These are phyloP conservation scores for Aleiodes leptofemur DNA, from an alignment of 2,888 invertebrate genomes.

Conservation along the genomic window DNA sequence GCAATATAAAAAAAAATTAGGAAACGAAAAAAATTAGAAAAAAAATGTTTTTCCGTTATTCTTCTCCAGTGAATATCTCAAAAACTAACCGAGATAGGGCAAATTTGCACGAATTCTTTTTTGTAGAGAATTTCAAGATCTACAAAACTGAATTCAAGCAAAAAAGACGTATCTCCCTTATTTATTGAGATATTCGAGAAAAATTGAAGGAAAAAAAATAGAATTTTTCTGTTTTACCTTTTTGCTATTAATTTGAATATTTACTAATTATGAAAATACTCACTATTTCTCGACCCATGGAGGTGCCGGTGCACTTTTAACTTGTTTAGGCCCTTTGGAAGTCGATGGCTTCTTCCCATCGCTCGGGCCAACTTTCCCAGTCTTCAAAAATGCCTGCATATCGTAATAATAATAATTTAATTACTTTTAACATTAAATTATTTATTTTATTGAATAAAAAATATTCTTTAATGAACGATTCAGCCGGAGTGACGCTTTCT, in stretches of 20 bases:
- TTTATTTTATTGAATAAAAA: background rate
- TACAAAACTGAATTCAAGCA: no score
- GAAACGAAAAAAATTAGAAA: background rate
- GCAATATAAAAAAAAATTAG: no score
- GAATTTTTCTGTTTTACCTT: slow-evolving; percentile 24
- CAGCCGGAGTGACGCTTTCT: background rate
- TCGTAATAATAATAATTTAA: background rate
- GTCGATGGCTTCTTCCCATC: slow-evolving; percentile 67
- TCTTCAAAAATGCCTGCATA: slow-evolving; percentile 89
- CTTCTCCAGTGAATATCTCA: no score
- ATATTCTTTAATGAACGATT: no score
- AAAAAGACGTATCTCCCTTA: no score
- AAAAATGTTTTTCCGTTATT: no score
- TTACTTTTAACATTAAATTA: background rate
- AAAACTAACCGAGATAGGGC: no score
- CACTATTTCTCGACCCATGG: slow-evolving; percentile 95
- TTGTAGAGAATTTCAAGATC: no score
- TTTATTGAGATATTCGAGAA: background rate
- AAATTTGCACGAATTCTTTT: no score
- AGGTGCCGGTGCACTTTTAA: slow-evolving; percentile 72
- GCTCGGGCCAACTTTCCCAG: slow-evolving; percentile 82
- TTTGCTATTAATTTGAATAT: background rate
- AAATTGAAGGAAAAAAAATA: background rate
- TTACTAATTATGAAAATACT: slow-evolving; percentile 63
- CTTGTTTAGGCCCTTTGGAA: slow-evolving; percentile 67